phyloP scores from a whole-genome alignment of 2,797 vertebrate species.

The Lithobates sylvaticus region DNA sequence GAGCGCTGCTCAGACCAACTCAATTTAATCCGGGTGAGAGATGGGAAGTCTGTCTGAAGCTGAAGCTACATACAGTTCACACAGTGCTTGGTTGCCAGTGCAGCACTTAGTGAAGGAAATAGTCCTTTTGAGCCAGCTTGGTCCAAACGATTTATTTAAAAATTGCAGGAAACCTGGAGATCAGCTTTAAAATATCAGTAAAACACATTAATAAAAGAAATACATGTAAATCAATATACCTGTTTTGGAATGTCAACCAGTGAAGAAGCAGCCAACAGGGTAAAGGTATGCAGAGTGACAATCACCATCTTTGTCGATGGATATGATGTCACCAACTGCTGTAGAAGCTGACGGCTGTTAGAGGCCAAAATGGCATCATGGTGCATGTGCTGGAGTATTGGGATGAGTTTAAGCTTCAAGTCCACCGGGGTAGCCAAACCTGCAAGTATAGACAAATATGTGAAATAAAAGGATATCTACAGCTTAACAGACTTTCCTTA shows the following conservation, averaged over 20 bases:
- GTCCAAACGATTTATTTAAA: too few relatives aligned
- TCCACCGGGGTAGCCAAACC: constrained; percentile 95
- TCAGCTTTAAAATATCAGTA: too few relatives aligned
- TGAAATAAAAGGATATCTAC: not conserved
- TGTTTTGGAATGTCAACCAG: constrained; percentile 97
- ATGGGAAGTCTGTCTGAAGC: too few relatives aligned
- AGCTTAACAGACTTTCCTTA: too few relatives aligned
- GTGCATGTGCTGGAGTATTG: constrained; percentile 98
- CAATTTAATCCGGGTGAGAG: too few relatives aligned
- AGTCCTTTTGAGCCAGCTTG: too few relatives aligned
- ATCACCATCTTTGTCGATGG: constrained; percentile 97
- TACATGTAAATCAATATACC: constrained; percentile 72
- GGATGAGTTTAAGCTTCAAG: constrained; percentile 95
- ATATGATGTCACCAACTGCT: constrained; percentile 93
- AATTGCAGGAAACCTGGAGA: too few relatives aligned
- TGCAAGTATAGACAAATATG: constrained; percentile 61
- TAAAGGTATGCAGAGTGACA: constrained; percentile 95
- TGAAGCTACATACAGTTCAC: too few relatives aligned
- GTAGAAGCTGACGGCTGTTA: constrained; percentile 90
- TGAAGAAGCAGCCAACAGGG: constrained; percentile 92
- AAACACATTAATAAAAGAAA: too few relatives aligned
- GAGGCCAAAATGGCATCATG: constrained; percentile 93
- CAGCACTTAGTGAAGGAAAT: too few relatives aligned
- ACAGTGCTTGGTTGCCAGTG: too few relatives aligned
- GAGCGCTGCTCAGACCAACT: too few relatives aligned